Evolutionary conservation across 2,797 vertebrate species (phyloP).

Genomic region (Sebastes paucispinis): DNA sequence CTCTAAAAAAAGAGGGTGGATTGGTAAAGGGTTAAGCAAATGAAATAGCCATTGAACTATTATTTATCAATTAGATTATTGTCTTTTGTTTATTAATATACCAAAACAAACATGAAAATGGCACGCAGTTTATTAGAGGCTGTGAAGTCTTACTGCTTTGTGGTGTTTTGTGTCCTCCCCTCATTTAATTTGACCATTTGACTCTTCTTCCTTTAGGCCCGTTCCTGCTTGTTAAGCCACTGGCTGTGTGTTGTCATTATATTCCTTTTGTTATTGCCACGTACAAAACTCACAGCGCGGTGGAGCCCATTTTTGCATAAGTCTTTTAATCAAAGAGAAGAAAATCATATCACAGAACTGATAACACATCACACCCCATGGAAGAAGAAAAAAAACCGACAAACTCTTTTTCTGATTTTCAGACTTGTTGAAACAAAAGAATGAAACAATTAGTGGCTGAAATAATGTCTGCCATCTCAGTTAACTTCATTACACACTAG

Average conservation of each 20-base stretch:
- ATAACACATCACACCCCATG: conserved; percentile 55
- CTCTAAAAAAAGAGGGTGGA: too few species aligned
- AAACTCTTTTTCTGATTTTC: conserved; percentile 25
- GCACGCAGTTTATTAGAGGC: not conserved
- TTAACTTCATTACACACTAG: conserved; percentile 52
- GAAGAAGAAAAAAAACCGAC: conserved; percentile 16
- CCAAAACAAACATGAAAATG: not conserved
- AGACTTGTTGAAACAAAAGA: conserved; percentile 31
- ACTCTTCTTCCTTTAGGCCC: conserved; percentile 24
- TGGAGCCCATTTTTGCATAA: conserved; percentile 55
- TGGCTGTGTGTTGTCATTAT: conserved; percentile 20
- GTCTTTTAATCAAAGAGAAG: conserved; percentile 72
- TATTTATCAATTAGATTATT: not conserved
- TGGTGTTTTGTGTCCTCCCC: not conserved
- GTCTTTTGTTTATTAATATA: not conserved
- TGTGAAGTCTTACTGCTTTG: not conserved
- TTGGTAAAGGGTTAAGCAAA: not conserved
- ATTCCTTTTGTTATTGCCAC: not conserved
- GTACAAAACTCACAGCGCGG: conserved; percentile 14
- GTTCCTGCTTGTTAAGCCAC: conserved; percentile 32
- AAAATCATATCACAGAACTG: conserved; percentile 62
- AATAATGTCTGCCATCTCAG: conserved; percentile 29
- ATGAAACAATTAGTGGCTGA: conserved; percentile 11
- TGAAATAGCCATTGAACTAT: not conserved
- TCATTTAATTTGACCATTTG: conserved; percentile 38